Evolutionary conservation across 2,888 invertebrate genomes (phyloP), one percentile per base, ranked within the genome.

Genomic region (Drosophila niveifrons): DNA sequence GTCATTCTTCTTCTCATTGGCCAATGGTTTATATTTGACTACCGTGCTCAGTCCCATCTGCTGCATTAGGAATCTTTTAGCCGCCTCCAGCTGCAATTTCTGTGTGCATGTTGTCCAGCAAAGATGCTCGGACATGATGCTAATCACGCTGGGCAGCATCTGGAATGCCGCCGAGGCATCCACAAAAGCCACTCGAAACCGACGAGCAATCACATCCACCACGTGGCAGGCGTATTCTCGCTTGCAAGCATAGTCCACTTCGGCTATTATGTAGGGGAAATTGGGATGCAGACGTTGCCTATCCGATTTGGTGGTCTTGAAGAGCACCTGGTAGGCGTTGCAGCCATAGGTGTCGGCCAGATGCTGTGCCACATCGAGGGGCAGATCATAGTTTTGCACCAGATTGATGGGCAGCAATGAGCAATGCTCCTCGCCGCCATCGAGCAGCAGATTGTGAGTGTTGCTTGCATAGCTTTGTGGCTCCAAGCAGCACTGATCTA

Each of bases 231-330:
- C 99, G 93, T 99, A 99, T 93, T 99, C 99, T 59, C 96, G 95
- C 52, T 97, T 95, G 11, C 99, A 73, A 18, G 68, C 99, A 92
- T 99, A 99, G 76, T 94, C 93, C 72, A 96, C 94, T 92, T 99
- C 99, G n/a, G 99, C 99, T 91, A 99, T 98, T 86, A 99, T 97
- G 92, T 99, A 99, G 0, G 99, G 99, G 92, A 98, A 99, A 91
- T 99, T 98, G 0, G 98, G 97, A 92, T 99, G 99, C 53, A 99
- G 94, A 88, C 98, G 96, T 89, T 96, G 23, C 2, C 44, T 39
- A 1, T 36, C 18, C 6, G 11, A 1, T 0, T 96, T 72, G 98
- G 99, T 79, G 98, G 97, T 71, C 98, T 97, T 0, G 78, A 98
- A 98, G 0, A 99, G 99, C 87, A 99, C 94, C 10, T 96, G 94